phyloP scores from a whole-genome alignment of 2,888 invertebrate species.

The Silvanus unidentatus region DNA sequence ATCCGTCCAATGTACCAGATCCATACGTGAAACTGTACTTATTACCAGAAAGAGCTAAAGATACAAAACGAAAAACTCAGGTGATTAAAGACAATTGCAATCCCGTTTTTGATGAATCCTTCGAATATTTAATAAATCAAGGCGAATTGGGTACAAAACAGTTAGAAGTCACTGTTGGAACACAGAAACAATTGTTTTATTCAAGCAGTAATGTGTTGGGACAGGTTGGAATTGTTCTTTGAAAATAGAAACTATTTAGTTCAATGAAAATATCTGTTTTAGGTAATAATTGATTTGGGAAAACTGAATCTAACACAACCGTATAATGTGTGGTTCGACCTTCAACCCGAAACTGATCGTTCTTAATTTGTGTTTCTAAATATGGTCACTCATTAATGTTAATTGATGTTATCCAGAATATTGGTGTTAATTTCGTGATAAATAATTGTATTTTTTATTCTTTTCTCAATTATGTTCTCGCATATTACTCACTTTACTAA shows the following conservation, averaged over 20 bases:
- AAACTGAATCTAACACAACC: slow-evolving; percentile 68
- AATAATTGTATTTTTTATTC: too few species aligned
- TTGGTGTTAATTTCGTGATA: too few species aligned
- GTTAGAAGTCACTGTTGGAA: slow-evolving; percentile 80
- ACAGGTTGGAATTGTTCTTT: slow-evolving; percentile 52
- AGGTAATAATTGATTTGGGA: slow-evolving; percentile 61
- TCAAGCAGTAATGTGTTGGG: slow-evolving; percentile 80
- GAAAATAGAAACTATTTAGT: not conserved
- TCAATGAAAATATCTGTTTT: slow-evolving; percentile 35
- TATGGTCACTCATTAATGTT: too few species aligned
- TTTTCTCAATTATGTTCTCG: too few species aligned
- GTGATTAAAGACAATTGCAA: slow-evolving; percentile 84
- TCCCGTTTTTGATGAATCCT: slow-evolving; percentile 85
- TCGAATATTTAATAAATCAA: slow-evolving; percentile 80
- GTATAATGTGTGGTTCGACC: slow-evolving; percentile 68
- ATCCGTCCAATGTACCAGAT: slow-evolving; percentile 79
- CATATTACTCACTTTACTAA: too few species aligned
- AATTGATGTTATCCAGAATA: too few species aligned
- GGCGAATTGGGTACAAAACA: slow-evolving; percentile 72
- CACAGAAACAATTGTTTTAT: slow-evolving; percentile 76
- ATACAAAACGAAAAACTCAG: slow-evolving; percentile 79
- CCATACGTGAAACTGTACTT: slow-evolving; percentile 86
- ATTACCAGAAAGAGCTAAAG: slow-evolving; percentile 77
- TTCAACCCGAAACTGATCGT: slow-evolving; percentile 36
- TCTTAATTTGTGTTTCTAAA: not conserved